A percentile compares a stretch with the other conserved stretches of the same genome.
Conservation (phyloP, 1,140 invertebrate genomes). For the Drosophila sturtevanti region DNA sequence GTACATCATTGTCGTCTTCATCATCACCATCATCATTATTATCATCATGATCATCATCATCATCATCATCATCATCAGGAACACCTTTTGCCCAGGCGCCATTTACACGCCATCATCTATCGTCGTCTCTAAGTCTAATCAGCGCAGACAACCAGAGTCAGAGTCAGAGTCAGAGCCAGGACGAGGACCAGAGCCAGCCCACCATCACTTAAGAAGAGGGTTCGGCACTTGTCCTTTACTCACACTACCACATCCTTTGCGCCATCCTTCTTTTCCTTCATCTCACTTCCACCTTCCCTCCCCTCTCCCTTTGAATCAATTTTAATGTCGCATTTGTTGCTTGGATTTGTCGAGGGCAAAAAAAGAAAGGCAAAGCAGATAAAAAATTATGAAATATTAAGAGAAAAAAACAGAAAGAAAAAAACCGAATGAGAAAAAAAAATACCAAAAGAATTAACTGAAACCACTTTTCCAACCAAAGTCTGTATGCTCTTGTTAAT, state of each 20-base stretch:
- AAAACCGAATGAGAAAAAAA: constrained; percentile 31
- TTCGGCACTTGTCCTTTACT: constrained; percentile 4
- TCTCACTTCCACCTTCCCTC: constrained; percentile 13
- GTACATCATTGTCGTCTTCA: constrained; percentile 64
- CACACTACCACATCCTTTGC: not conserved
- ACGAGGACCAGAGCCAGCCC: not conserved
- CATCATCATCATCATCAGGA: constrained; percentile 11
- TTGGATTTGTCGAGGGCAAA: constrained; percentile 49
- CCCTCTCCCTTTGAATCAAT: constrained; percentile 55
- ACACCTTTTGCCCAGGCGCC: constrained; percentile 74
- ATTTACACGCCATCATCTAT: constrained; percentile 80
- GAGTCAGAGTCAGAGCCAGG: constrained; percentile 17
- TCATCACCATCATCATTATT: not conserved
- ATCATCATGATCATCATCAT: not conserved
- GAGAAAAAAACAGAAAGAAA: constrained; percentile 8
- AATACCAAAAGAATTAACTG: not conserved
- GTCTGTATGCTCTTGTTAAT: not conserved
- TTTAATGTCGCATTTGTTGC: constrained; percentile 75
- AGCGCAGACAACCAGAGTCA: constrained; percentile 61
- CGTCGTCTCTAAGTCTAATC: constrained; percentile 77
- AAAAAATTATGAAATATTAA: constrained; percentile 10
- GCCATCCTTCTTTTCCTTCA: not conserved
- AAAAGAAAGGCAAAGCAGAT: constrained; percentile 11
- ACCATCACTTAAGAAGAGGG: constrained; percentile 11
- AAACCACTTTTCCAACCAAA: not conserved